Conservation (phyloP, 2,888 invertebrate species). For the Argyresthia goedartella region DNA sequence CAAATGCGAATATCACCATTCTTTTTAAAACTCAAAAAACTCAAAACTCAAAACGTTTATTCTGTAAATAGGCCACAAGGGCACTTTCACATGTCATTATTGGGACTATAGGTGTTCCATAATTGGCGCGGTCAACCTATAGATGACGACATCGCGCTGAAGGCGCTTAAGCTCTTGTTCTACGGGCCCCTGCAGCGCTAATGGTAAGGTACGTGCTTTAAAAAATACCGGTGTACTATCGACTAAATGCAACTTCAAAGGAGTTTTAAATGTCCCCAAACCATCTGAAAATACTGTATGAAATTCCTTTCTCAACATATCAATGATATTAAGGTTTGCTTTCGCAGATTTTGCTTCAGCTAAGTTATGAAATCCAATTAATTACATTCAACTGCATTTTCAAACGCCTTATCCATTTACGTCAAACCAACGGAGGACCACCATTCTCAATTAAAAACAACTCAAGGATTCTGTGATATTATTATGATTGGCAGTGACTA, state of each 20-base stretch:
- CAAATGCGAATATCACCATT: neutral
- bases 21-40: too few species aligned
- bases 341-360: neutral
- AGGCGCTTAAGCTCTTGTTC: slow-evolving; percentile 10
- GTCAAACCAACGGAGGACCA: neutral
- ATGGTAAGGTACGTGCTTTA: neutral
- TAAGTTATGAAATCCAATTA: neutral
- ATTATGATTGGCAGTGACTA: neutral
- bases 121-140: slow-evolving; percentile 18
- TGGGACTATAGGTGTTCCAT: slow-evolving; percentile 14
- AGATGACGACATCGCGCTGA: slow-evolving; percentile 15
- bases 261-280: neutral
- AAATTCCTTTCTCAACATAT: neutral
- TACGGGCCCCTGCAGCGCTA: neutral
- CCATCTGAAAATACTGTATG: slow-evolving; percentile 1
- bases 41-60: too few species aligned
- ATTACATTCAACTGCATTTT: neutral
- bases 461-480: neutral
- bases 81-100: too few species aligned
- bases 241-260: neutral
- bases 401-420: neutral
- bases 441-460: neutral
- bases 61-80: too few species aligned
- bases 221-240: neutral
- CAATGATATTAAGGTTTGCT: neutral